Base-by-base conservation (phyloP, 2,888 invertebrate genomes). In the Dexiosoma caninum region DNA sequence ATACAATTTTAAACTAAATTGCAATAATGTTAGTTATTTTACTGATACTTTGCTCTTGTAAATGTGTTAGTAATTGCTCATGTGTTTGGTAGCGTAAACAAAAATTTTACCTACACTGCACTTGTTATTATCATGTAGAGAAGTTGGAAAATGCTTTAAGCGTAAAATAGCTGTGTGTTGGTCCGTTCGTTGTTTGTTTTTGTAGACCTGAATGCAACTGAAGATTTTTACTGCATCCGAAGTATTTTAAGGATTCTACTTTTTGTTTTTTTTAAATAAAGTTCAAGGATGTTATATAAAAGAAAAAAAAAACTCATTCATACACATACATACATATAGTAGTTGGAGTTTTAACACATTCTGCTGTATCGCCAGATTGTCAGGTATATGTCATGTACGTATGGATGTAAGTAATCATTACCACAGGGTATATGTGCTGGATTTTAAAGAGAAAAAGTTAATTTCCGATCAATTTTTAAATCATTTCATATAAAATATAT, bases 241-340 rank as follows among this genome's bases (percentile, higher is more conserved):
- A 79, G 42, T 51, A 74, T 74, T 79, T 60, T 62, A 67, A 55
- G 71, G 60, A 66, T 76, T 55, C 19, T 23, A n/a, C 14, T 27
- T 5, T 27, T 27, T 27, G 49, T 51, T 30, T 76, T 27, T 75
- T 67, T 80, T 53, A 67, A 80, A 67, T 64, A 76, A 76, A 80
- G 76, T 80, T 80, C 80, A 80, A 80, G 80, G 80, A 67, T 71
- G 62, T 44, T 40, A 32, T 51, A 19, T 64, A 44, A 37, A 27
- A 9, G 10, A 67, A 19, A 16, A 66, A 49, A 32, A 30, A 19
- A n/a, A 4, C n/a, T n/a, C n/a, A n/a, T n/a, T n/a, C n/a, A n/a
- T n/a, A 59, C 14, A 44, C 9, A 16, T 23, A n/a, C 27, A 27
- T 5, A 27, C n/a, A n/a, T n/a, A n/a, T n/a, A 6, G 64, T 19